Evolutionary conservation across 2,888 invertebrate genomes (phyloP), one percentile per base, ranked within the genome.

Genomic region (Dasypolia templi): DNA sequence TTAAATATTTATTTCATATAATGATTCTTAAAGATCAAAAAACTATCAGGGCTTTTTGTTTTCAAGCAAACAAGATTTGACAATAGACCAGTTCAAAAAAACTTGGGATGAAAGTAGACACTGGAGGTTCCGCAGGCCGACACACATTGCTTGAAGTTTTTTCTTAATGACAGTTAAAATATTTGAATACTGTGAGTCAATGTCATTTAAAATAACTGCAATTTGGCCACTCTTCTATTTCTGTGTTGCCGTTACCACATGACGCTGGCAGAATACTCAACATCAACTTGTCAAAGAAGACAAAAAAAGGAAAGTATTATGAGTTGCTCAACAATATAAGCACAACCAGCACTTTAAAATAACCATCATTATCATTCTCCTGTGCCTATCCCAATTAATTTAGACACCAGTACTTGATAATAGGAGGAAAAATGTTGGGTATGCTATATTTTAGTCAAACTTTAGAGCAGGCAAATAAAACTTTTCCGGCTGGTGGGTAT

Each of bases 121-220:
- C 6, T 26, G 19, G 35, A 42, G 4, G 42, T 66, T 66, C 2
- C 14, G 9, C 44, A 4, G 4, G 2, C 12, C n/a, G 9, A 32
- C 32, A 32, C 32, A 32, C 68, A 44, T n/a, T 32, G n/a, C 14
- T 32, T 44, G n/a, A 32, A 67, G 32, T 39, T 39, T 14, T n/a
- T 67, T 68, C 19, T 7, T 32, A 67, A 68, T 67, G n/a, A 68
- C 9, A 68, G 5, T 68, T 32, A 44, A 68, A 69, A 32, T n/a
- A 44, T 32, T 44, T 68, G 69, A 22, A 32, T n/a, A 46, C 49
- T n/a, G 22, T 19, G 4, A 22, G 49, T 46, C 63, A 46, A 17
- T 63, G n/a, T 39, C 9, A 39, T 39, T 63, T 63, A 32, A 22
- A 22, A 22, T 35, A 12, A 58, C 12, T 6, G 32, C 58, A 26